Percentiles rank a stretch among this genome's conserved stretches.
Conservation (phyloP, 1,140 invertebrate genomes). For the Potamilus streckersoni region DNA sequence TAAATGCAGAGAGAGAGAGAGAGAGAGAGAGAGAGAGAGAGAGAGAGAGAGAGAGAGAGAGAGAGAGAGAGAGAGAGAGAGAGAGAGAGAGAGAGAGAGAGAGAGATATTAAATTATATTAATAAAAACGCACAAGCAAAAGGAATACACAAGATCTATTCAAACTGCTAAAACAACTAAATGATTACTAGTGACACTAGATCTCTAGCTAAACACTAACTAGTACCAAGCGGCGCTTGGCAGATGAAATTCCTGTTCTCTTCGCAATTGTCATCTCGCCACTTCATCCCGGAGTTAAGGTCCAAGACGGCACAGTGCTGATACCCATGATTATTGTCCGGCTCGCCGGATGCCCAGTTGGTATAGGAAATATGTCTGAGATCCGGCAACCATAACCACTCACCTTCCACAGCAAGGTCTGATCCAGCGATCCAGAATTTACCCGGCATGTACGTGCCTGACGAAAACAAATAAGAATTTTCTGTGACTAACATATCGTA, state of each 20-base stretch:
- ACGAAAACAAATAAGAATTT: neutral
- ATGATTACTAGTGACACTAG: too few relatives aligned
- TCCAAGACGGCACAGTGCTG: slow-evolving; percentile 27
- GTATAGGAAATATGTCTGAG: slow-evolving; percentile 8
- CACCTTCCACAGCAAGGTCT: slow-evolving; percentile 19
- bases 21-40: too few relatives aligned
- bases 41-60: too few relatives aligned
- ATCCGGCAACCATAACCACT: slow-evolving; percentile 21
- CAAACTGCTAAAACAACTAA: too few relatives aligned
- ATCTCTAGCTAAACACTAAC: too few relatives aligned
- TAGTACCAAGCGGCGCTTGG: neutral
- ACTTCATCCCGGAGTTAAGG: slow-evolving; percentile 5
- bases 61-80: too few relatives aligned
- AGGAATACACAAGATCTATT: too few relatives aligned
- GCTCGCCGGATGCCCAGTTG: slow-evolving; percentile 23
- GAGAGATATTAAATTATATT: too few relatives aligned
- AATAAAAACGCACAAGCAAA: too few relatives aligned
- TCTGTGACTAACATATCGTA: too few relatives aligned
- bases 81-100: too few relatives aligned
- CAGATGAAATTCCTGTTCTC: slow-evolving; percentile 27
- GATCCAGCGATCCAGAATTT: slow-evolving; percentile 23
- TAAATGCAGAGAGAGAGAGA: too few relatives aligned
- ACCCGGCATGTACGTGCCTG: slow-evolving; percentile 19
- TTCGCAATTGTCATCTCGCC: slow-evolving; percentile 30
- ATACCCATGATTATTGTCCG: slow-evolving; percentile 2